Conservation (phyloP, 2,797 vertebrate species). For the Onychomys arenicola region DNA sequence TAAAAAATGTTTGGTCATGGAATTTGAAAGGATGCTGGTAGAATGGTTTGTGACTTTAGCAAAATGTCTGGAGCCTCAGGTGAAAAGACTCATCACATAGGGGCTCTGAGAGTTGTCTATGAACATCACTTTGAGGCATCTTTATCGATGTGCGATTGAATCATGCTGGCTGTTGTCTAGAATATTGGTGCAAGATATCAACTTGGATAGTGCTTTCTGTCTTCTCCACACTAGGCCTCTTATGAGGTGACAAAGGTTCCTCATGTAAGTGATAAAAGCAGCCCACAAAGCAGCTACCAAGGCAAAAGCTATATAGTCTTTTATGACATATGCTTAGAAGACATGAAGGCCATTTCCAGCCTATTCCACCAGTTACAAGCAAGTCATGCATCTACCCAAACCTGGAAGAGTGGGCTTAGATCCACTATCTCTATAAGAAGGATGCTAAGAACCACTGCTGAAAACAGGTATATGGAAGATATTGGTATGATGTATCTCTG, state of each 20-base stretch:
- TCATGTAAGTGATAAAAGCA: not conserved
- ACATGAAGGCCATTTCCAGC: not conserved
- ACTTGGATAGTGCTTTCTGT: not conserved
- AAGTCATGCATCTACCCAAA: not conserved
- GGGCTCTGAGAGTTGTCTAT: not conserved
- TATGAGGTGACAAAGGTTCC: not conserved
- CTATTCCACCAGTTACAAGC: not conserved
- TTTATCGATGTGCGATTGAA: not conserved
- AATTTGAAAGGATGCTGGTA: not conserved
- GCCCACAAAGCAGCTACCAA: not conserved
- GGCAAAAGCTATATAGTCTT: not conserved
- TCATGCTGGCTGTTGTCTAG: not conserved
- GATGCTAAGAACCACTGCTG: not conserved
- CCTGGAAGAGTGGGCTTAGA: not conserved
- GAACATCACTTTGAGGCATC: not conserved
- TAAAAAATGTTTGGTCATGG: not conserved
- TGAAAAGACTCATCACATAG: not conserved
- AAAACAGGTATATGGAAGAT: not conserved
- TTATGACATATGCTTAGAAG: not conserved
- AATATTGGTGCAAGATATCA: not conserved
- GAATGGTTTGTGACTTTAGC: not conserved
- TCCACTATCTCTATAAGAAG: not conserved
- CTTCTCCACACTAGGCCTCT: not conserved
- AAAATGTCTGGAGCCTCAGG: not conserved
- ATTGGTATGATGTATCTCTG: not conserved